Evolutionary conservation across 2,888 invertebrate genomes (phyloP), one percentile per base, ranked within the genome.

Genomic region (Galerucella calmariensis): DNA sequence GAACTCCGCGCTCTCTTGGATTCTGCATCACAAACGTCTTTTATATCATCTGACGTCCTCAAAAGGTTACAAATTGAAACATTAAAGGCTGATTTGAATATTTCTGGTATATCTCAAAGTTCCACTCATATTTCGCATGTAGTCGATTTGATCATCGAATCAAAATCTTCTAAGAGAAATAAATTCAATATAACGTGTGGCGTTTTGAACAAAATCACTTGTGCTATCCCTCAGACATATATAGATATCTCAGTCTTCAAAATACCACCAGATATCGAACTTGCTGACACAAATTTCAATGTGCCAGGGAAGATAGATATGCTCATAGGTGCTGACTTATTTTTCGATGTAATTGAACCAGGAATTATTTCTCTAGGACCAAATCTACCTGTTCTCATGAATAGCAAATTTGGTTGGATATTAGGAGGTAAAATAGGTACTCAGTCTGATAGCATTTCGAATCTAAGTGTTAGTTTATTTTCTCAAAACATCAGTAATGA

Each of bases 281-380:
- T 46, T 46, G 3, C 46, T 1, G 27, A 27, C 4, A 27, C 27
- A 27, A 27, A 27, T 27, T 27, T 27, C 27, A 27, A 46, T 46
- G 46, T 46, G 27, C 27, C 27, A 27, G 27, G 2, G 27, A 27
- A 27, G 5, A 27, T 27, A 27, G 27, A 27, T 4, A 27, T 27
- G 46, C 46, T 46, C 46, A 46, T 46, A 46, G 46, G 46, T 11
- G 46, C 27, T 27, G 4, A 27, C 27, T 27, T 27, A 27, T 27
- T 2, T 27, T 27, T 27, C 5, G 27, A 46, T 46, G 46, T 46
- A 46, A 46, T 46, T 46, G 12, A 51, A 51, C 2, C 51, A 51
- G 51, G 51, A n/a, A 51, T 51, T 51, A 51, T 51, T 3, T 51
- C 51, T 51, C 51, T 51, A 51, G 51, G 51, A 51, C 51, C n/a